These are phyloP conservation scores for Eudyptes chrysolophus DNA, from an alignment of 2,113 vertebrate genomes.

Conservation along the genomic window DNA sequence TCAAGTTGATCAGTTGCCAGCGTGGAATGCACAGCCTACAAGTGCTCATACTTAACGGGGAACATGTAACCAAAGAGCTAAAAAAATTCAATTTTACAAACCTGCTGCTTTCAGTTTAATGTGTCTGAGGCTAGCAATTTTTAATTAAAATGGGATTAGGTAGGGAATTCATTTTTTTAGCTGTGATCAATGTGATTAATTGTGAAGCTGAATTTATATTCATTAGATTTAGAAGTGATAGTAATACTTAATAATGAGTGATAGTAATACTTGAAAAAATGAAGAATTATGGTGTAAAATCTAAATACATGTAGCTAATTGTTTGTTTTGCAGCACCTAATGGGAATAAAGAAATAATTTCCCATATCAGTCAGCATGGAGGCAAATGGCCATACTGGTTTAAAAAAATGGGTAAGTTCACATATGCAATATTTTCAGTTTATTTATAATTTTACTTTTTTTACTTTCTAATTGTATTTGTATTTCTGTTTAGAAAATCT, in stretches of 20 bases:
- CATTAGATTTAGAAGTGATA: not conserved
- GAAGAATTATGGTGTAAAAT: not conserved
- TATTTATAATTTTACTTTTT: not conserved
- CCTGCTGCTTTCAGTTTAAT: not conserved
- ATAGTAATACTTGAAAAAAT: not conserved
- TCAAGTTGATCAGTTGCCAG: not conserved
- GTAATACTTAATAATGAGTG: not conserved
- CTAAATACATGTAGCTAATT: not conserved
- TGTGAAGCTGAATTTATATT: not conserved
- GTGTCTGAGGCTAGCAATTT: not conserved
- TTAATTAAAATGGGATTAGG: not conserved
- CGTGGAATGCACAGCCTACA: not conserved
- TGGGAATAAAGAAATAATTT: slow-evolving; percentile 77
- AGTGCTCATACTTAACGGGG: not conserved
- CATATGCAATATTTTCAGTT: not conserved
- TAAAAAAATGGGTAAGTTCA: slow-evolving; percentile 87
- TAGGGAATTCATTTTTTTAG: not conserved
- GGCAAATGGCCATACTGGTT: slow-evolving; percentile 88
- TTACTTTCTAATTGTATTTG: slow-evolving; percentile 28
- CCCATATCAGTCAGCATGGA: slow-evolving; percentile 78
- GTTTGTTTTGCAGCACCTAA: slow-evolving; percentile 73
- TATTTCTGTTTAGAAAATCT: slow-evolving; percentile 80
- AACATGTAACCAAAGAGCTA: not conserved
- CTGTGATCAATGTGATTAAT: not conserved
- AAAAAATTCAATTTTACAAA: not conserved